Base-by-base conservation (phyloP, 2,113 vertebrate genomes). In the Danio rerio region DNA sequence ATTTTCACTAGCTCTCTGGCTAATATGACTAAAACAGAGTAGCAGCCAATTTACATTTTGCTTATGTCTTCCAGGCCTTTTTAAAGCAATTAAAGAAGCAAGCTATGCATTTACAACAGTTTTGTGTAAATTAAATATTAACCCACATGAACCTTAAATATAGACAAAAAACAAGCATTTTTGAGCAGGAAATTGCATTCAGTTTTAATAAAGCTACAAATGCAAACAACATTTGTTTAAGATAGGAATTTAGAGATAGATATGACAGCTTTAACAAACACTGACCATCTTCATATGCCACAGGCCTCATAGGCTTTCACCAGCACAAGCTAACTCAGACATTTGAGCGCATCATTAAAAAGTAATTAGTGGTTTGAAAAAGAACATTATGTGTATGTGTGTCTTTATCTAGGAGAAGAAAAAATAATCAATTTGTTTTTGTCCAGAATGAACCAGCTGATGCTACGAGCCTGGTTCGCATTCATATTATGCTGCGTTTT, bases 351-450 rank as follows among this genome's bases (percentile, higher is more conserved):
- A 58, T 87, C 83, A 76, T 84, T 84, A 79, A 84, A 76, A 84
- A 58, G 70, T 76, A 84, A 84, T 84, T 78, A 80, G 75, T 72
- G 69, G 53, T 87, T 84, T 82, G 18, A 45, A 80, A 76, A 71
- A 81, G 61, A 62, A 79, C 79, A 84, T 81, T 82, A 65, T 71
- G 55, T 43, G 79, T 80, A 63, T 45, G 63, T 53, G 11, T 65
- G 31, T 79, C 81, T 85, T 82, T 85, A 85, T 82, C 84, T 52
- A 74, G 21, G 49, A 71, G 75, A 45, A 53, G 50, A 71, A 65
- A 74, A 71, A 10, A 18, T 55, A 62, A 76, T 84, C n/a, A 15
- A 82, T 76, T 13, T 59, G 15, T 78, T 82, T 77, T 65, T 61
- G 16, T 21, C n/a, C 56, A 71, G 65, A 62, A 63, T 21, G 15